Evolutionary conservation across 2,113 vertebrate species (phyloP).

Genomic region (Cyanocitta stelleri): DNA sequence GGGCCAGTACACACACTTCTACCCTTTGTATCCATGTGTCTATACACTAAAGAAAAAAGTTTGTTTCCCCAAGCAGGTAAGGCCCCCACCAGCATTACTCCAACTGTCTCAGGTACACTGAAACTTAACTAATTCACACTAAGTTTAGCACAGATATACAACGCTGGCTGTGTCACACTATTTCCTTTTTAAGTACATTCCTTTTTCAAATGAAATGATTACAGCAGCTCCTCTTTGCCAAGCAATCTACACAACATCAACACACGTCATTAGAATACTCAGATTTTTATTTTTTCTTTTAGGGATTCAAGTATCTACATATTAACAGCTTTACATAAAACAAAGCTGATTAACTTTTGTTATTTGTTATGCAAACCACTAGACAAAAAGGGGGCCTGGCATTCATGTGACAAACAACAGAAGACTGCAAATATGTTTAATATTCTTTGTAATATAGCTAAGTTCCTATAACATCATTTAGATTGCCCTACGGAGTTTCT

Average conservation of each 20-base stretch:
- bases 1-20: background rate
- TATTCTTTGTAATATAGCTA: background rate
- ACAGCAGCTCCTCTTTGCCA: background rate
- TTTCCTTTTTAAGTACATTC: background rate
- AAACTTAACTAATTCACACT: background rate
- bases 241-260: constrained; percentile 3
- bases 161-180: background rate
- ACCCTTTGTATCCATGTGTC: accelerated
- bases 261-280: background rate
- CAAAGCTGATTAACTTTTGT: constrained; percentile 42
- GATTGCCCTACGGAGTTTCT: background rate
- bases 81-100: background rate
- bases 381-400: background rate
- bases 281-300: background rate
- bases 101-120: background rate
- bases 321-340: constrained; percentile 37
- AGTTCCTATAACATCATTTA: background rate
- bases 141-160: background rate
- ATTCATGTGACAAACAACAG: background rate
- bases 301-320: background rate
- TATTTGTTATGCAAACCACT: background rate
- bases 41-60: background rate
- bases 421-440: constrained; percentile 11
- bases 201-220: constrained; percentile 16
- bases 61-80: background rate